Conservation (phyloP, 2,888 invertebrate species). For the Nomada hirtipes region DNA sequence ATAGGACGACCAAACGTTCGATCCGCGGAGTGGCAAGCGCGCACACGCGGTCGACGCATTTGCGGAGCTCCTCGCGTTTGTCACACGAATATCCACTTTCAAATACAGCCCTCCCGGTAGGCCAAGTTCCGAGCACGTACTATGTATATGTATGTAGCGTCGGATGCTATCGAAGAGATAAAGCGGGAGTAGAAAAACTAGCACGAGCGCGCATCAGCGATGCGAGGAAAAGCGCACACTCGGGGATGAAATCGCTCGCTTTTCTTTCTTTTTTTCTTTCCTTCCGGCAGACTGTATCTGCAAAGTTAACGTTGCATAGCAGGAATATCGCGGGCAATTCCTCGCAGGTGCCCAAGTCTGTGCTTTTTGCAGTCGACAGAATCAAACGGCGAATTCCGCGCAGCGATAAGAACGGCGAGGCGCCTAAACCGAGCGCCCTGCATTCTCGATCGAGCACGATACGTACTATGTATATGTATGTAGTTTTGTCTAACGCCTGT, state of each 20-base stretch:
- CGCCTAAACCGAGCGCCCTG: not conserved
- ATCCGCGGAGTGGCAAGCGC: not conserved
- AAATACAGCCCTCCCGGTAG: constrained; percentile 27
- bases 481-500: not conserved
- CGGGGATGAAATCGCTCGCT: not conserved
- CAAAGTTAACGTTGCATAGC: too few species aligned
- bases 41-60: not conserved
- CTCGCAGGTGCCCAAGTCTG: constrained; percentile 31
- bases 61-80: not conserved
- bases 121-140: constrained; percentile 40
- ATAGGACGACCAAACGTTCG: not conserved
- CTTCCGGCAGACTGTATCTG: too few species aligned
- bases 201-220: too few species aligned
- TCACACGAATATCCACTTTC: constrained; percentile 14
- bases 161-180: constrained; percentile 46
- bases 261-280: not conserved
- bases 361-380: constrained; percentile 22
- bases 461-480: too few species aligned
- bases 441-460: constrained; percentile 10
- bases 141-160: constrained; percentile 6
- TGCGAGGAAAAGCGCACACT: too few species aligned
- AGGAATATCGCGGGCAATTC: not conserved
- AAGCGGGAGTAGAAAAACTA: constrained; percentile 5
- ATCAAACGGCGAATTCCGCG: constrained; percentile 9
- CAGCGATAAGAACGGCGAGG: not conserved